Evolutionary conservation across 2,888 invertebrate species (phyloP).

Genomic region (Clistopyga incitator): DNA sequence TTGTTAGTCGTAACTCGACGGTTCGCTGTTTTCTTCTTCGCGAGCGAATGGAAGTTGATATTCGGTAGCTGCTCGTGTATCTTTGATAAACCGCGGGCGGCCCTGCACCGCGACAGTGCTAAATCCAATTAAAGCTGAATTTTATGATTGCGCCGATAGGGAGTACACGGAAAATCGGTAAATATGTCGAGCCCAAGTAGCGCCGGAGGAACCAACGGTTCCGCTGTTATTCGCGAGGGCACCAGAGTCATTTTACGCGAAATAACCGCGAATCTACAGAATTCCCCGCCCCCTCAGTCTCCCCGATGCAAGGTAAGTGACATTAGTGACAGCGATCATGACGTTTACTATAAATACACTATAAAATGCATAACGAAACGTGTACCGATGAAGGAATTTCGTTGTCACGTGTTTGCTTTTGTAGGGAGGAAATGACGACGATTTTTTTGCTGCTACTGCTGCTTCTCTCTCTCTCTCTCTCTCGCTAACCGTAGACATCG

Average conservation of each 20-base stretch:
- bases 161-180: slow-evolving; percentile 6
- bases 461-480: too few species aligned
- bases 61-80: slow-evolving; percentile 3
- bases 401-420: slow-evolving; percentile 49
- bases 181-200: slow-evolving; percentile 76
- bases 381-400: slow-evolving; percentile 40
- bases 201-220: slow-evolving; percentile 54
- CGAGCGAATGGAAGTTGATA: slow-evolving; percentile 32
- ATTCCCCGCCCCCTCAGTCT: slow-evolving; percentile 74
- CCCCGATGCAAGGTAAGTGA: slow-evolving; percentile 74
- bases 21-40: slow-evolving; percentile 17
- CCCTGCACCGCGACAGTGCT: not conserved
- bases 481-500: slow-evolving; percentile 1
- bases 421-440: not conserved
- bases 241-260: slow-evolving; percentile 78
- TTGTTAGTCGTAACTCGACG: slow-evolving; percentile 26
- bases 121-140: not conserved
- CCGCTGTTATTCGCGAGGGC: slow-evolving; percentile 75
- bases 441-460: slow-evolving; percentile 7
- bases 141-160: slow-evolving; percentile 9
- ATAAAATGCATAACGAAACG: not conserved
- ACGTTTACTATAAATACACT: not conserved
- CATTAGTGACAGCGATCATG: slow-evolving; percentile 16
- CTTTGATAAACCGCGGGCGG: not conserved
- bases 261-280: slow-evolving; percentile 79